phyloP scores from a whole-genome alignment of 2,113 vertebrate genomes.

The Boulengeromyrus knoepffleri region DNA sequence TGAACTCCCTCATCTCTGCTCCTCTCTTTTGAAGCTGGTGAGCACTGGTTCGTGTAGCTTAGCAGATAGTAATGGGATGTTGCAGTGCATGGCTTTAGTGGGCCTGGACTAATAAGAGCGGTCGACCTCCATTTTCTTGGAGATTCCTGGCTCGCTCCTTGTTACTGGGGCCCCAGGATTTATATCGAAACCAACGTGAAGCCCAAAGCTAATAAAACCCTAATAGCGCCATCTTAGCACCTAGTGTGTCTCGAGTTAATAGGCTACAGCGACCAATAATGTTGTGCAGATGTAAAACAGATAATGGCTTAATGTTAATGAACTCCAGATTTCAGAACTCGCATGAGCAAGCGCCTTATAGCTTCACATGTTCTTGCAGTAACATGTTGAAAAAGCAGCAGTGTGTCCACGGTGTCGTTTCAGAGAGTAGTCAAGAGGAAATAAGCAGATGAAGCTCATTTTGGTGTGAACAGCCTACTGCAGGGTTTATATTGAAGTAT shows the following conservation, averaged over 20 bases:
- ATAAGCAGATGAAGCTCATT: not conserved
- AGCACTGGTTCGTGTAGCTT: not conserved
- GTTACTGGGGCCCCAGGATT: not conserved
- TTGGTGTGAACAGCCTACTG: not conserved
- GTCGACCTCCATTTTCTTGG: not conserved
- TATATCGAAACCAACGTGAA: not conserved
- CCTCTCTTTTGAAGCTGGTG: not conserved
- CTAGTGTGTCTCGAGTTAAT: slow-evolving; percentile 12
- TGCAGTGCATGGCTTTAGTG: not conserved
- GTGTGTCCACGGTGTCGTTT: not conserved
- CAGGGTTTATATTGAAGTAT: not conserved
- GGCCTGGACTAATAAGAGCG: not conserved
- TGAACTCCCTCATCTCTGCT: not conserved
- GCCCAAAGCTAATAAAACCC: not conserved
- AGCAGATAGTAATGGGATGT: not conserved
- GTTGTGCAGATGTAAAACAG: slow-evolving; percentile 16
- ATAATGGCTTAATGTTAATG: slow-evolving; percentile 17
- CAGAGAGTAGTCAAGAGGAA: not conserved
- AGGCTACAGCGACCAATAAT: not conserved
- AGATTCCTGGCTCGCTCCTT: not conserved
- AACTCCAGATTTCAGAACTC: slow-evolving; percentile 16
- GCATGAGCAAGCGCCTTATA: not conserved
- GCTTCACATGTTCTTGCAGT: not conserved
- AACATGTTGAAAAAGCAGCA: not conserved
- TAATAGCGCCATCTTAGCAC: slow-evolving; percentile 11